Evolutionary conservation across 2,797 vertebrate species (phyloP), one percentile per base, ranked within the genome.

Genomic region (Gastrophryne carolinensis): DNA sequence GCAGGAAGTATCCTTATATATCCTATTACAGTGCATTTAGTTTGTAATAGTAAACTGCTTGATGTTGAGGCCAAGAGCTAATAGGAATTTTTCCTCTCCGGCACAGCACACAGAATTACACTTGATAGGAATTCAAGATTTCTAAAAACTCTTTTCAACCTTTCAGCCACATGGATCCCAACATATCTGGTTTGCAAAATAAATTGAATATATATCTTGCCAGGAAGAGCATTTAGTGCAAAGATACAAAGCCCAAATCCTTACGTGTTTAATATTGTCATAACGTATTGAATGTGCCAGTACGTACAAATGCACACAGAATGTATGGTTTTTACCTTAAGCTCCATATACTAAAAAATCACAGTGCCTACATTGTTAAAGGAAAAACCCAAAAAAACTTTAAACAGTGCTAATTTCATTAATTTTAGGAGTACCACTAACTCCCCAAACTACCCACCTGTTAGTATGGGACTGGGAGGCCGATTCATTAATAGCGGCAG

Each of bases 81-180:
- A 77, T 77, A 77, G 74, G 74, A 77, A 63, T 70, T 76, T 76
- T 76, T 77, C 57, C 57, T 70, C 58, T 77, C 66, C 66, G 66
- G 58, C 74, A 64, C 74, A 39, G 66, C 74, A 77, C 66, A 70
- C 66, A 63, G 71, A 77, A 77, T 70, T 77, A 70, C 66, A 70
- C 74, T 77, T 77, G 74, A 77, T 77, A 77, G 74, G 66, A 77
- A 77, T 77, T 77, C 66, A 77, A 77, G 74, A 77, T 77, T 77
- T 77, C 66, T 56, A 64, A 34, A 77, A 70, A 70, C 58, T 62
- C 41, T 68, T 76, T 71, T 70, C 58, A 63, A 54, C 41, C 74
- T 54, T 76, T 47, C 74, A 77, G 74, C 66, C 74, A 70, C 74
- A 66, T 77, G 74, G 74, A 71, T 77, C 74, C 66, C 66, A 71